Base-by-base conservation (phyloP, 2,113 vertebrate genomes). In the Scophthalmus maximus region DNA sequence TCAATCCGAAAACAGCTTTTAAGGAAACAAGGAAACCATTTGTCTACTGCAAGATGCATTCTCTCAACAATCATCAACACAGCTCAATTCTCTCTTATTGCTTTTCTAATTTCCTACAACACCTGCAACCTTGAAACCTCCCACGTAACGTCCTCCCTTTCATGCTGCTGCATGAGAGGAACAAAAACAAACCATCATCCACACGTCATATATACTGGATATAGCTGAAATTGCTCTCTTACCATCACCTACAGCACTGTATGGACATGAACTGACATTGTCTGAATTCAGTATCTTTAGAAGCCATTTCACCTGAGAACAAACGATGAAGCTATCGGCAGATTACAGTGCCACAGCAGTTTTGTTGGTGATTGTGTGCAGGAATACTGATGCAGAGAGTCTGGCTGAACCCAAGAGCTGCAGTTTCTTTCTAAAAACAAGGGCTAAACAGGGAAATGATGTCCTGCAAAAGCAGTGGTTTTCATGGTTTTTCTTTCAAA, bases 401-500 rank as follows among this genome's bases (percentile, higher is more conserved):
- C 5, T 23, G 26, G 4, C 23, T 58, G 5, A 70, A 74, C 10
- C 7, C 15, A 44, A 44, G 80, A 90, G 85, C 83, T 91, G 86
- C 90, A 90, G 86, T 88, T 92, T 90, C 53, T 34, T 66, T 69
- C 44, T 14, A 79, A 42, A 51, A 68, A 91, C 51, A 44, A 71
- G 6, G 42, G 26, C 23, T 44, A 14, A 18, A 18, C 18, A 32
- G 32, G 18, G 42, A 29, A 36, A 65, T 51, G 42, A 81, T 56
- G n/a, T 53, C 46, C 53, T 47, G 25, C 25, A 50, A 29, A 58
- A 86, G 81, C 86, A 88, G 78, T 78, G 78, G 34, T 88, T 88
- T 86, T 86, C 87, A 77, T 46, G 51, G 27, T 26, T 64, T 52
- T 40, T 26, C 40, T 50, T 42, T 11, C 30, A 20, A 25, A 30